Base-by-base conservation (phyloP, 2,888 invertebrate species). In the Amphiduros pacificus region DNA sequence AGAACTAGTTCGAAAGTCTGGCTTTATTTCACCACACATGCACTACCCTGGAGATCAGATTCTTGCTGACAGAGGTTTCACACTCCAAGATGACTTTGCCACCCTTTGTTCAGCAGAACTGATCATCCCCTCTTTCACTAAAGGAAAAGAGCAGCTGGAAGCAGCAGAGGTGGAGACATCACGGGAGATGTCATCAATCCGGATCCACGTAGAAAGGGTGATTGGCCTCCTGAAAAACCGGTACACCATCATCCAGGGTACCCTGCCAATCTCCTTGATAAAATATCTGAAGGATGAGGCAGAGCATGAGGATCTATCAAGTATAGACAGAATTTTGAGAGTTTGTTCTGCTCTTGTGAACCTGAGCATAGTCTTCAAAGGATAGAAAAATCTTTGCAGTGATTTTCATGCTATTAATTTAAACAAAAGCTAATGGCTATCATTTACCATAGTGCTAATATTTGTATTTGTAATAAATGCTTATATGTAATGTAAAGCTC, bases 51-150 rank as follows among this genome's bases (percentile, higher is more conserved):
- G 62, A 26, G 68, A 70, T 54, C 65, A 68, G 44, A 64, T 71
- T 44, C 49, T 71, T 17, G 70, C 67, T 11, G 69, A 71, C 31
- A 44, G 68, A n/a, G 66, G 64, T 3, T 70, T 70, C 49, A 67
- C 67, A 5, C 36, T 70, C 1, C 31, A 67, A n/a, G 65, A 69
- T 29, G 71, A 71, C 27, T 65, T 71, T 65, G 67, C 64, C 0
- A 55, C 54, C 17, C 17, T 11, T 4, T 66, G 64, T 62, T 36
- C 61, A 41, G 66, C 66, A 26, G 63, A 69, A 50, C 56, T 69
- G 2, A 36, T 67, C n/a, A 60, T 52, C n/a, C 67, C 65, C 31
- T 51, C 62, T 44, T 71, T 64, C 59, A 65, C 61, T 14, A 64
- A 60, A 31, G 68, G 65, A 5, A 66, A 67, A 48, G 57, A 53